Percentiles rank a stretch among this genome's conserved stretches.
Conservation (phyloP, 2,888 invertebrate species). For the Eupeodes latifasciatus region DNA sequence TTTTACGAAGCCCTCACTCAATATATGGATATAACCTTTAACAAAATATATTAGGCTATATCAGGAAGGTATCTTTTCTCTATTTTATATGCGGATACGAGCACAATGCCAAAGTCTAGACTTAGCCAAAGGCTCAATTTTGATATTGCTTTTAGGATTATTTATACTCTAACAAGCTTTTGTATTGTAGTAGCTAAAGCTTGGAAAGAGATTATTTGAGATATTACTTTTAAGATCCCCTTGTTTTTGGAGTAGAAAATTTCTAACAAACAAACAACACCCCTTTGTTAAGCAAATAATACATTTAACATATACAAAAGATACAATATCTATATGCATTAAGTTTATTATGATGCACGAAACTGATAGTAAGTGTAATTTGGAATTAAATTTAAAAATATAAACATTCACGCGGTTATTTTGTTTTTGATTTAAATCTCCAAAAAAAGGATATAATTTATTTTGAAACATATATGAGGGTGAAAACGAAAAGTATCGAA, state of each 20-base stretch:
- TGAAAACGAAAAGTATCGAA: background rate
- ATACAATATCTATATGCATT: no score
- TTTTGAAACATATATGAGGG: background rate
- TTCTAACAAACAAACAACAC: conserved; percentile 67
- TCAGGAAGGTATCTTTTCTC: conserved; percentile 59
- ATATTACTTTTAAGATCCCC: conserved; percentile 25
- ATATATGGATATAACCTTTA: background rate
- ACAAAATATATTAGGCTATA: conserved; percentile 58
- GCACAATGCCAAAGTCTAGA: conserved; percentile 64
- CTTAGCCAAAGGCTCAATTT: conserved; percentile 51
- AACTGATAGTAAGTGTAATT: conserved; percentile 59
- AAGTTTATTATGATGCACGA: conserved; percentile 57
- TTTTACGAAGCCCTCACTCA: conserved; percentile 5
- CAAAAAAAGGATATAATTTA: background rate
- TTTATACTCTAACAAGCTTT: conserved; percentile 41
- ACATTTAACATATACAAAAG: background rate
- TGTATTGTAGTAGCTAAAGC: background rate
- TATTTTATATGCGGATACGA: conserved; percentile 21
- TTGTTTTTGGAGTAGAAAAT: conserved; percentile 52
- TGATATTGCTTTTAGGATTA: conserved; percentile 65
- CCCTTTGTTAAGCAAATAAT: background rate
- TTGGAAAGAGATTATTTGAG: conserved; percentile 3
- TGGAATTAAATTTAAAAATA: conserved; percentile 7
- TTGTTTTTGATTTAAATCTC: conserved; percentile 57
- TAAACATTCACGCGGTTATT: conserved; percentile 27